Evolutionary conservation across 2,113 vertebrate species (phyloP).

Genomic region (Corythaixoides concolor): DNA sequence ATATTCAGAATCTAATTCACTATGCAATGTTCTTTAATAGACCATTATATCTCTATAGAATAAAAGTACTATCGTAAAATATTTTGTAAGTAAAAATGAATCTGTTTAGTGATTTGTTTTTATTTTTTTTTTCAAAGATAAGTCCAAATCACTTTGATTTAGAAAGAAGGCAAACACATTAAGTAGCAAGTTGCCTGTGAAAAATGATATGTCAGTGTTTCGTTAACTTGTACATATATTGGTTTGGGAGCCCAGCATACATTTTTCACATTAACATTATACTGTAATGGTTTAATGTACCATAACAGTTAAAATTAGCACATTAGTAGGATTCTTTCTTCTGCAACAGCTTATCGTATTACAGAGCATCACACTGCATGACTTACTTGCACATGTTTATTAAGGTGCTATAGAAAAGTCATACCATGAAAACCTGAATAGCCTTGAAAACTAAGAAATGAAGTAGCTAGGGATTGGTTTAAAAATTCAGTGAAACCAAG

Average conservation of each 20-base stretch:
- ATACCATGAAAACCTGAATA: slow-evolving; percentile 15
- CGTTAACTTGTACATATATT: background rate
- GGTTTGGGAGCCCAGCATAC: background rate
- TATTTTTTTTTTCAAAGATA: background rate
- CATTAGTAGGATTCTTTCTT: slow-evolving; percentile 14
- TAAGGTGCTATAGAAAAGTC: slow-evolving; percentile 2
- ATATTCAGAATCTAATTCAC: background rate
- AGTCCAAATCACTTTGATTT: background rate
- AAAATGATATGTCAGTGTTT: slow-evolving; percentile 43
- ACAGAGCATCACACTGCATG: background rate
- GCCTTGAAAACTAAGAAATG: slow-evolving; percentile 3
- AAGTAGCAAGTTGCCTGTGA: slow-evolving; percentile 49
- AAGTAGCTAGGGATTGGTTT: slow-evolving; percentile 15
- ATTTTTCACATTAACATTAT: background rate
- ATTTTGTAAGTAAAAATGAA: background rate
- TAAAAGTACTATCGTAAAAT: background rate
- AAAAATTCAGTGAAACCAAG: background rate
- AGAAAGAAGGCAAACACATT: background rate
- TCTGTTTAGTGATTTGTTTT: background rate
- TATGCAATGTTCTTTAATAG: background rate
- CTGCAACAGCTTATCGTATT: slow-evolving; percentile 12
- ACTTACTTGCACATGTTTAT: background rate
- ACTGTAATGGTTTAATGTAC: slow-evolving; percentile 16
- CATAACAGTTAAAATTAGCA: slow-evolving; percentile 50
- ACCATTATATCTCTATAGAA: background rate